Conservation (phyloP, 2,797 vertebrate genomes). For the Okamejei kenojei region DNA sequence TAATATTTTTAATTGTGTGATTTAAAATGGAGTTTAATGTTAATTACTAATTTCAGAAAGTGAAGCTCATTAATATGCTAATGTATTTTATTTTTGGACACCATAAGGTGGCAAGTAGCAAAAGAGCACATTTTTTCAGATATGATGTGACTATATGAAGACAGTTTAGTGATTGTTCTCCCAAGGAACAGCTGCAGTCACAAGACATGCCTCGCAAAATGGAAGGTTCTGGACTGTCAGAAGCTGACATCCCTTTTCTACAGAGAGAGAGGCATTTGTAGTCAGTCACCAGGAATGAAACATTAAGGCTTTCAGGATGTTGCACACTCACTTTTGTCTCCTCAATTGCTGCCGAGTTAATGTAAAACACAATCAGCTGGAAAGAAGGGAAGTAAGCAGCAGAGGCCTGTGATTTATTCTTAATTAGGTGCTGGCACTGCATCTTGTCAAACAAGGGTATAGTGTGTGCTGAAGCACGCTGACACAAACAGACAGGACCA, state of each 20-base stretch:
- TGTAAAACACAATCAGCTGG: conserved; percentile 62
- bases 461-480: conserved; percentile 48
- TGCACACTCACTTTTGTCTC: conserved; percentile 36
- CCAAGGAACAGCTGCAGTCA: conserved; percentile 36
- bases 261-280: conserved; percentile 25
- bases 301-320: conserved; percentile 38
- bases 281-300: conserved; percentile 32
- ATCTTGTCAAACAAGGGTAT: conserved; percentile 58
- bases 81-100: conserved; percentile 36
- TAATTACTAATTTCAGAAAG: conserved; percentile 36
- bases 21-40: conserved; percentile 38
- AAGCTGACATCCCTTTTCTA: conserved; percentile 31
- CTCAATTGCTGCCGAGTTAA: conserved; percentile 51
- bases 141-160: conserved; percentile 32
- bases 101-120: conserved; percentile 35
- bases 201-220: conserved; percentile 34
- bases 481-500: conserved; percentile 54
- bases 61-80: conserved; percentile 38
- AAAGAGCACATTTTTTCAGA: conserved; percentile 32
- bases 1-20: conserved; percentile 23
- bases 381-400: conserved; percentile 55
- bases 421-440: conserved; percentile 65
- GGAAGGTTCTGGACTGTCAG: conserved; percentile 37
- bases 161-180: conserved; percentile 38
- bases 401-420: conserved; percentile 56